These are phyloP conservation scores for Lutjanus erythropterus DNA, from an alignment of 2,113 vertebrate genomes.

Conservation along the genomic window DNA sequence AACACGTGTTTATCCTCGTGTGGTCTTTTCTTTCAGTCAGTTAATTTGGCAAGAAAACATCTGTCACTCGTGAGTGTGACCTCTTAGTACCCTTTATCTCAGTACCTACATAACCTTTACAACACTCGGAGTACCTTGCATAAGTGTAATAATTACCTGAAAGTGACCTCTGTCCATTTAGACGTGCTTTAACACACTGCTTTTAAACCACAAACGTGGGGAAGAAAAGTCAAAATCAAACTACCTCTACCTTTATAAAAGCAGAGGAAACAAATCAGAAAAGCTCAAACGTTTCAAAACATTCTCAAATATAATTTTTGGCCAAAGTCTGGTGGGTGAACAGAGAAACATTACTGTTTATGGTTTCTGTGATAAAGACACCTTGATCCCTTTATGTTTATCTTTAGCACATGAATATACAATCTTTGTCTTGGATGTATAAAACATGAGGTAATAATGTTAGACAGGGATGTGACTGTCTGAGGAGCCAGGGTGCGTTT, in stretches of 20 bases:
- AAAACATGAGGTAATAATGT: slow-evolving; percentile 83
- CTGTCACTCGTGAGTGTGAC: slow-evolving; percentile 48
- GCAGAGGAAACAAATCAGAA: slow-evolving; percentile 2
- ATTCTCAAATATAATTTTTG: slow-evolving; percentile 32
- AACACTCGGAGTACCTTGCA: slow-evolving; percentile 42
- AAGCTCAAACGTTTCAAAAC: slow-evolving; percentile 29
- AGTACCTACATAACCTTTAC: slow-evolving; percentile 60
- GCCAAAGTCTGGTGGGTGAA: slow-evolving; percentile 5
- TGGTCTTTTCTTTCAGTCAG: slow-evolving; percentile 62
- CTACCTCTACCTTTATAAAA: slow-evolving; percentile 20
- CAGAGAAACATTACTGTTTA: slow-evolving; percentile 8
- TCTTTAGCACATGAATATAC: slow-evolving; percentile 60
- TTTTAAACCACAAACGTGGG: slow-evolving; percentile 19
- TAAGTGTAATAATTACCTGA: slow-evolving; percentile 22
- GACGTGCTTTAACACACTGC: slow-evolving; percentile 10
- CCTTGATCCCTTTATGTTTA: slow-evolving; percentile 77
- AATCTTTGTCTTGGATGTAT: slow-evolving; percentile 67
- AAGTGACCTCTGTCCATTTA: slow-evolving; percentile 16
- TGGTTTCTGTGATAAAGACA: slow-evolving; percentile 39
- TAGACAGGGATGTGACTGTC: slow-evolving; percentile 51
- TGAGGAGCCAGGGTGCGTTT: slow-evolving; percentile 58
- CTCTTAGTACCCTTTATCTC: slow-evolving; percentile 46
- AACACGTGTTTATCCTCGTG: background rate
- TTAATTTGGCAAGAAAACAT: slow-evolving; percentile 62
- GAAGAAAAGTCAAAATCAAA: slow-evolving; percentile 11